phyloP scores from a whole-genome alignment of 2,888 invertebrate genomes.

The Archips xylosteana region DNA sequence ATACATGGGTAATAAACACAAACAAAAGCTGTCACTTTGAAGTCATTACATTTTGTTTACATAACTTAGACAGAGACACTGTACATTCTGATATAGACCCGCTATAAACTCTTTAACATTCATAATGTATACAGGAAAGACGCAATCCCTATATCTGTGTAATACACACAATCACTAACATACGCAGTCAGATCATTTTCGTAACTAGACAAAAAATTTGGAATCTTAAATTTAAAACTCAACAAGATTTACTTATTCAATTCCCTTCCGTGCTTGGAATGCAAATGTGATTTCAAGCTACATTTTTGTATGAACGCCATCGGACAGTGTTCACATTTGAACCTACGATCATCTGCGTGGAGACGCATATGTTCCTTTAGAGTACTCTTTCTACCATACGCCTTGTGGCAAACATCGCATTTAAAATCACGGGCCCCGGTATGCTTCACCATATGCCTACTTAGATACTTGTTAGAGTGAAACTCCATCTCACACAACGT shows the following conservation, averaged over 20 bases:
- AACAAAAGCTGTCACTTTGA: too few species aligned
- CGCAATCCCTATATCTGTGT: too few species aligned
- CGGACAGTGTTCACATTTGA: slow-evolving; percentile 28
- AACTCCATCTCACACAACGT: slow-evolving; percentile 58
- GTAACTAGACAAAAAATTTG: too few species aligned
- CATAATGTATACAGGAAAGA: too few species aligned
- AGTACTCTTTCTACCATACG: slow-evolving; percentile 48
- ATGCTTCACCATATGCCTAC: slow-evolving; percentile 67
- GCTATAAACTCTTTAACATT: too few species aligned
- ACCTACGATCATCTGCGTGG: slow-evolving; percentile 45
- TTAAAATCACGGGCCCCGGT: slow-evolving; percentile 61
- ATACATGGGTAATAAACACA: too few species aligned
- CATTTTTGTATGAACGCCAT: slow-evolving; percentile 30
- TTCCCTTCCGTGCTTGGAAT: slow-evolving; percentile 16
- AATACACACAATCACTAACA: too few species aligned
- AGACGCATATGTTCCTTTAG: slow-evolving; percentile 50
- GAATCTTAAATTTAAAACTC: too few species aligned
- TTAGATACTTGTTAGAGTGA: slow-evolving; percentile 59
- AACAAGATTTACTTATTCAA: not conserved
- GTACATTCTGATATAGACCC: too few species aligned
- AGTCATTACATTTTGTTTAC: too few species aligned
- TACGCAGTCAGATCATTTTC: too few species aligned
- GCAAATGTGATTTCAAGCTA: slow-evolving; percentile 27
- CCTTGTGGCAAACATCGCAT: slow-evolving; percentile 65
- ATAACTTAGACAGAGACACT: too few species aligned